Evolutionary conservation across 2,113 vertebrate genomes (phyloP).

Genomic region (Lagopus leucura): DNA sequence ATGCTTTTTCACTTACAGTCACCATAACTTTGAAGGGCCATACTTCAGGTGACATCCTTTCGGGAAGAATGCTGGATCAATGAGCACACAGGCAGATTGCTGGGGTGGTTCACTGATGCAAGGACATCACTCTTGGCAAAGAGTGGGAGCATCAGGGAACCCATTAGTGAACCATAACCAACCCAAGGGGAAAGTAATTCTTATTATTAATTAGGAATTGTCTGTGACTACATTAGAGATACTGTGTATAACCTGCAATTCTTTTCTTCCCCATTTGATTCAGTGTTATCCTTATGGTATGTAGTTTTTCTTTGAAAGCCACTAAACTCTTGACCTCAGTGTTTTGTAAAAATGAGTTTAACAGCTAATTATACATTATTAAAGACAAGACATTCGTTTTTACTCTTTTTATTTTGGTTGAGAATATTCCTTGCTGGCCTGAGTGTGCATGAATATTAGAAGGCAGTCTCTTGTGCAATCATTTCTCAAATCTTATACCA

Average conservation of each 20-base stretch:
- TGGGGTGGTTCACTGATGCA: fast-evolving
- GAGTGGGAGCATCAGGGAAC: not conserved
- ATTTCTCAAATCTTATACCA: constrained; percentile 4
- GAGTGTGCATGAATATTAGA: not conserved
- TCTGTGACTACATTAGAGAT: not conserved
- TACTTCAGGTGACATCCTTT: not conserved
- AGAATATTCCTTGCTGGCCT: not conserved
- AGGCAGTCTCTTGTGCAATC: constrained; percentile 3
- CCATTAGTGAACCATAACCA: not conserved
- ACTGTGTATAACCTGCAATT: not conserved
- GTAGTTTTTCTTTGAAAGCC: constrained; percentile 3
- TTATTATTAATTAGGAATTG: constrained; percentile 9
- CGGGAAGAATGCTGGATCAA: fast-evolving
- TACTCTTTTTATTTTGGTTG: not conserved
- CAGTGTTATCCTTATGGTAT: not conserved
- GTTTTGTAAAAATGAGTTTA: constrained; percentile 19
- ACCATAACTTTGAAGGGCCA: not conserved
- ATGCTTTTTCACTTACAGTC: not conserved
- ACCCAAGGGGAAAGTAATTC: not conserved
- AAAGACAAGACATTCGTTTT: not conserved
- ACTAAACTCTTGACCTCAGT: constrained; percentile 15
- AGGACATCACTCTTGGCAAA: not conserved
- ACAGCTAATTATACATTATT: constrained; percentile 4
- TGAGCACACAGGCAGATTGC: not conserved
- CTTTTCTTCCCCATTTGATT: constrained; percentile 9